Evolutionary conservation across 2,888 invertebrate genomes (phyloP), one percentile per base, ranked within the genome.

Genomic region (Panorpa germanica): DNA sequence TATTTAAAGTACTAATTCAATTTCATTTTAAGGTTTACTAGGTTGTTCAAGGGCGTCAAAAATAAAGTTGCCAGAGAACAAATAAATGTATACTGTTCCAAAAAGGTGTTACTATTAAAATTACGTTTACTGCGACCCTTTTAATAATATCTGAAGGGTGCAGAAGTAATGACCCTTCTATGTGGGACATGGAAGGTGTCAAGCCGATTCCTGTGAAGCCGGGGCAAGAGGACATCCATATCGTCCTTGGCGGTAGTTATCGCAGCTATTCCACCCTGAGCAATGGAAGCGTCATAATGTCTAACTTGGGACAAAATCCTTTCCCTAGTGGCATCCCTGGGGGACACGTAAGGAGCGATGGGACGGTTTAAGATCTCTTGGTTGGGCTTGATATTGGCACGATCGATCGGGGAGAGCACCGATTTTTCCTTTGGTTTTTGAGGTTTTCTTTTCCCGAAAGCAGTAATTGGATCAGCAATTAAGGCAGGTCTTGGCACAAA

Each of bases 401-500:
- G 55, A 44, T 63, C 62, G 41, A 51, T 50, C 39, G 61, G 61
- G 41, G 62, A 59, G 39, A 60, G 52, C 41, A 59, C 47, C n/a
- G 50, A 51, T 28, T 26, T 38, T 28, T 40, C 34, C 44, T 34
- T 42, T 38, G 38, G 40, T 31, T 37, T 33, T 25, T 45, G 36
- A 10, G 56, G 48, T 34, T 52, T 55, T 43, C 69, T 67, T 37
- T 69, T 68, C 29, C 83, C 83, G 63, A 73, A 82, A 40, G 81
- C 83, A 41, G 83, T 82, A 52, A 81, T 69, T 39, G 82, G 82
- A 50, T 80, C 78, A 41, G 80, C 70, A 43, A 83, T 73, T 54
- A 81, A 65, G 48, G 81, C 78, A 45, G 83, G 83, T 42, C 83
- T 67, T 43, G 83, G 78, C 47, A 83, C 82, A 58, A 66, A 75